Evolutionary conservation across 30 jellyfish, hydroid and myxozoan genomes (phyloP), one percentile per base, ranked within the genome.

Genomic region (Aurelia aurita): DNA sequence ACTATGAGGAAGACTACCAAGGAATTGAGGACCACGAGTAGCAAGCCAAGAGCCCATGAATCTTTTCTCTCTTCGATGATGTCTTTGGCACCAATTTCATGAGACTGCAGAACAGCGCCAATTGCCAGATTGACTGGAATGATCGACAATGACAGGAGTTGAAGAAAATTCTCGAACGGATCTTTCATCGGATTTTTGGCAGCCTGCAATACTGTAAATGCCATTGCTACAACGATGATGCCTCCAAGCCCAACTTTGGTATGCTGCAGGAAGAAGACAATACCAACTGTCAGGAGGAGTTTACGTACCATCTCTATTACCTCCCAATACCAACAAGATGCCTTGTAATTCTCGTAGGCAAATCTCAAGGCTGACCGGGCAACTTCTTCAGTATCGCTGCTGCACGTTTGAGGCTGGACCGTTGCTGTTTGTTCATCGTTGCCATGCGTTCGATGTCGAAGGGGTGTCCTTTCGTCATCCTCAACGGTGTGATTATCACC

Each of bases 261-360:
- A 18, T 69, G 62, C 23, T 31, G 27, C 59, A 71, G 6, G 67
- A 83, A 55, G 21, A 83, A 19, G 44, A 51, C 64, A 7, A 83
- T 73, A 34, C 93, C 93, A 2, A 58, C 93, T 4, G 93, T 83
- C 83, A 69, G 47, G 20, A 83, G 27, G 13, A 83, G 51, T 70
- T 83, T 83, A 7, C 93, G 49, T 21, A 83, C 32, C 87, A 83
- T 28, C 67, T 83, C 93, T 6, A 83, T 8, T 35, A 57, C 80
- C 32, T 77, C 93, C 93, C 93, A 83, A 21, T 23, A 83, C 87
- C 93, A 58, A 74, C 84, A 65, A 5, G 69, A 49, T 32, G 29
- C 32, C 21, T 70, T 16, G 45, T 83, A 83, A 44, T 83, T 83
- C 61, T 83, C 93, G 66, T 69, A 83, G 22, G 74, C 57, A 58